Evolutionary conservation across 2,888 invertebrate species (phyloP), one percentile per base, ranked within the genome.

Genomic region (Bedellia somnulentella): DNA sequence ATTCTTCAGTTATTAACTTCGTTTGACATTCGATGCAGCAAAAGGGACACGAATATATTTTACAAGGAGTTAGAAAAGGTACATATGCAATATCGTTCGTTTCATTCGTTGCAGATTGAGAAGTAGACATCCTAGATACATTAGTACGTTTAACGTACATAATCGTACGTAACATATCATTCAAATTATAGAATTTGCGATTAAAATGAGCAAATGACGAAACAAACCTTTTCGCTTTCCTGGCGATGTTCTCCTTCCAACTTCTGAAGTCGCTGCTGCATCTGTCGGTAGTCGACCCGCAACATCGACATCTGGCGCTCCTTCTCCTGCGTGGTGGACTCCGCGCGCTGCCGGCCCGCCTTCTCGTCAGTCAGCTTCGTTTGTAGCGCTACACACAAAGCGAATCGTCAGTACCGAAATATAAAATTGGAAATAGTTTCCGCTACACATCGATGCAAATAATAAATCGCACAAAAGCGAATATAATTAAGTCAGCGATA

Each of bases 261-360:
- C 52, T 93, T 92, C 52, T 93, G 89, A 38, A 95, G 64, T 34
- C 92, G 82, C 53, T 93, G 89, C 52, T 93, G 92, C 49, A 94
- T 88, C 71, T 95, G 95, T n/a, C 93, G 80, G 57, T 94, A 90
- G 66, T 97, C 97, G 2, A 97, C 93, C 12, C 89, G 89, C 17
- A 96, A 78, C 89, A 95, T 95, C 8, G 92, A 94, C 56, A 94
- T 89, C 62, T 94, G 93, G 1, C 96, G 81, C 57, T 97, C 96
- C 48, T 92, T 90, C 57, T 95, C 94, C 63, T 97, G 92, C 10
- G 86, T 87, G 35, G 85, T 82, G 27, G 89, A 79, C 56, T 97
- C 96, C 0, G 92, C 86, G 43, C 89, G 86, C 54, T 93, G 92
- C 28, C 94, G 80, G 3, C 87, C 86, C 31, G 81, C 80, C 56